Percentiles rank a stretch among this genome's conserved stretches.
Evolutionary conservation across 2,797 vertebrate species (phyloP).

Genomic region (Coilia nasus): DNA sequence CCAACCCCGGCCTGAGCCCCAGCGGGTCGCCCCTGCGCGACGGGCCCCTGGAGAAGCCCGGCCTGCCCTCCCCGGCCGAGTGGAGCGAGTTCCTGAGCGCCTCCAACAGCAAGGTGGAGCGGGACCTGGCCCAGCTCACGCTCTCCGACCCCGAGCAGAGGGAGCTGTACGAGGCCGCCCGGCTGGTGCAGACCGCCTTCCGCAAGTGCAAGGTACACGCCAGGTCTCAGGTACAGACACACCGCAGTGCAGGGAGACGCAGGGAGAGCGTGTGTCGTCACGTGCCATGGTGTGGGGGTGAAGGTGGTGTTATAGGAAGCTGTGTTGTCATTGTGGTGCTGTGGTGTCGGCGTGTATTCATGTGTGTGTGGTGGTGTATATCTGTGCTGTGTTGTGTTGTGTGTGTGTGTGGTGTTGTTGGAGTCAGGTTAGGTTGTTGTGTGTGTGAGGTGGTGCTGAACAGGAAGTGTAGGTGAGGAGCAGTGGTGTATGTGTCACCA

Average conservation of each 20-base stretch:
- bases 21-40: constrained; percentile 86
- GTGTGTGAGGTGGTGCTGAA: constrained; percentile 6
- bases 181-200: constrained; percentile 98
- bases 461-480: not conserved
- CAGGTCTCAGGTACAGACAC: constrained; percentile 49
- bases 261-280: not conserved
- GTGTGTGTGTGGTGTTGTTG: not conserved
- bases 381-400: no score
- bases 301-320: not conserved
- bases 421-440: not conserved
- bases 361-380: not conserved
- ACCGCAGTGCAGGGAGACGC: not conserved
- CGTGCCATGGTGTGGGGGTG: not conserved
- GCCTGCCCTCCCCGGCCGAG: constrained; percentile 90
- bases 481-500: constrained; percentile 1
- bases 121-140: constrained; percentile 96
- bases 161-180: constrained; percentile 97
- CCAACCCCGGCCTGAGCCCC: constrained; percentile 93
- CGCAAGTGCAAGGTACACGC: constrained; percentile 96
- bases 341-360: not conserved
- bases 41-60: constrained; percentile 85
- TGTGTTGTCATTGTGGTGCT: not conserved
- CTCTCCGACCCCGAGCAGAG: constrained; percentile 97
- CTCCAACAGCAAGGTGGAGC: constrained; percentile 96
- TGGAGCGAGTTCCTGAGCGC: constrained; percentile 98